These are phyloP conservation scores for Xenopus tropicalis DNA, from an alignment of 2,113 vertebrate species.

Conservation along the genomic window UCB_Xtro_10.0 CM004445.2:93698501-93699000, in stretches of 20 bases:
- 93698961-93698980: too few relatives aligned
- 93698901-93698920: too few relatives aligned
- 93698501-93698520: constrained; percentile 30
- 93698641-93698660: constrained; percentile 68
- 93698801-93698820: too few relatives aligned
- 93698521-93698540: constrained; percentile 46
- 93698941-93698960: too few relatives aligned
- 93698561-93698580: constrained; percentile 58
- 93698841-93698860: too few relatives aligned
- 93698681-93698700: constrained; percentile 62
- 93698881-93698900: too few relatives aligned
- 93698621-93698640: constrained; percentile 72
- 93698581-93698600: constrained; percentile 58
- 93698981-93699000: too few relatives aligned
- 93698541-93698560: constrained; percentile 68
- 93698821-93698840: too few relatives aligned
- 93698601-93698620: constrained; percentile 64
- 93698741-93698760: constrained; percentile 21
- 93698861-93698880: too few relatives aligned
- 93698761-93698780: background rate
- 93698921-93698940: too few relatives aligned
- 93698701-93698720: constrained; percentile 67
- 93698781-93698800: too few relatives aligned
- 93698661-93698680: constrained; percentile 77
- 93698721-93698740: constrained; percentile 40